These are phyloP conservation scores for Caerostris darwini DNA, from an alignment of 1,140 invertebrate genomes.

Conservation along the genomic window DNA sequence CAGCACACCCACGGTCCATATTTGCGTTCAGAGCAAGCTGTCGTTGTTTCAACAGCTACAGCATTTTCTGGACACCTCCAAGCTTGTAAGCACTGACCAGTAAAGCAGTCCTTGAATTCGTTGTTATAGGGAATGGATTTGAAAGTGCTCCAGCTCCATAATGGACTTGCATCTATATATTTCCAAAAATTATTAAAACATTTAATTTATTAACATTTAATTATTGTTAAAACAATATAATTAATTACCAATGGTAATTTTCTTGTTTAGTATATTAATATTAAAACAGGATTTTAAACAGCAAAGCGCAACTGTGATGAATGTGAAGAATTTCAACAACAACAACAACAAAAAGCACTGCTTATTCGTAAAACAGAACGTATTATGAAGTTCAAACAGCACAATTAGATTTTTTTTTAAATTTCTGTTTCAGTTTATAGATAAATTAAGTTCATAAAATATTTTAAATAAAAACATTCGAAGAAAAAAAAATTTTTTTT, in stretches of 20 bases:
- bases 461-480: background rate
- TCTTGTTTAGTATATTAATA: background rate
- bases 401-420: too few species aligned
- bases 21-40: background rate
- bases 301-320: background rate
- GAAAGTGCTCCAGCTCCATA: slow-evolving; percentile 17
- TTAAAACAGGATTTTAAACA: background rate
- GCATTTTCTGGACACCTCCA: background rate
- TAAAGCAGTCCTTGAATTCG: background rate
- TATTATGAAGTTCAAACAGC: too few species aligned
- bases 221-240: background rate
- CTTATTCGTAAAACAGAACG: too few species aligned
- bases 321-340: too few species aligned
- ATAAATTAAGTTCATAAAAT: too few species aligned
- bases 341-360: too few species aligned
- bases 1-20: slow-evolving; percentile 28
- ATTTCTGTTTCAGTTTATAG: too few species aligned
- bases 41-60: background rate
- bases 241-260: background rate
- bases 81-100: background rate
- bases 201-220: too few species aligned
- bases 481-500: background rate
- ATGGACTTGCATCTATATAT: background rate
- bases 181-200: background rate
- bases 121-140: background rate